A percentile compares a stretch with the other conserved stretches of the same genome.
Evolutionary conservation across 2,797 vertebrate species (phyloP).

Genomic region (Phoxinus dragarum): DNA sequence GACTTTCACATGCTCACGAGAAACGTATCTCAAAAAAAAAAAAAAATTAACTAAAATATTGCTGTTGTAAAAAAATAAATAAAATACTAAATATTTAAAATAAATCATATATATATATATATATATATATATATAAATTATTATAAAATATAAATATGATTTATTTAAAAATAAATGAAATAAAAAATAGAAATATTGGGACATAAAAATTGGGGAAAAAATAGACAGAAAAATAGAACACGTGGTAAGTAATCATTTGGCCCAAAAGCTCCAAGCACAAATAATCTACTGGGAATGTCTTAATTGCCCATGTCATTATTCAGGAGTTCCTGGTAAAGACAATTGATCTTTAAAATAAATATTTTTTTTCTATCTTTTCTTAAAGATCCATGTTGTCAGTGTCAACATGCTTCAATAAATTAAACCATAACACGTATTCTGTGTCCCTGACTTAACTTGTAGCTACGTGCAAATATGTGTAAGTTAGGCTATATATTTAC

Average conservation of each 20-base stretch:
- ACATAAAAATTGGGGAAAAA: too few species aligned
- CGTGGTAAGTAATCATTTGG: background rate
- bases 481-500: background rate
- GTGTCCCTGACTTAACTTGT: background rate
- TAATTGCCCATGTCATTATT: background rate
- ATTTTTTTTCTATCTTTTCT: background rate
- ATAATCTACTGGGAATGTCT: background rate
- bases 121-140: too few species aligned
- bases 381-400: background rate
- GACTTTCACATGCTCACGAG: too few species aligned
- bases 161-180: background rate
- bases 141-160: too few species aligned
- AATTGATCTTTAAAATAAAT: background rate
- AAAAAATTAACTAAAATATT: background rate
- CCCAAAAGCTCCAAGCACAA: background rate
- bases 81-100: background rate
- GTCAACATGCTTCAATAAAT: background rate
- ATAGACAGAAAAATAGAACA: too few species aligned
- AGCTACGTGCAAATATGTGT: background rate
- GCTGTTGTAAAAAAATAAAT: too few species aligned
- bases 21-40: too few species aligned
- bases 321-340: constrained; percentile 1
- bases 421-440: background rate
- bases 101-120: too few species aligned
- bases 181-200: background rate